Conservation (phyloP, 2,797 vertebrate genomes). For the Simalia tracyae region DNA sequence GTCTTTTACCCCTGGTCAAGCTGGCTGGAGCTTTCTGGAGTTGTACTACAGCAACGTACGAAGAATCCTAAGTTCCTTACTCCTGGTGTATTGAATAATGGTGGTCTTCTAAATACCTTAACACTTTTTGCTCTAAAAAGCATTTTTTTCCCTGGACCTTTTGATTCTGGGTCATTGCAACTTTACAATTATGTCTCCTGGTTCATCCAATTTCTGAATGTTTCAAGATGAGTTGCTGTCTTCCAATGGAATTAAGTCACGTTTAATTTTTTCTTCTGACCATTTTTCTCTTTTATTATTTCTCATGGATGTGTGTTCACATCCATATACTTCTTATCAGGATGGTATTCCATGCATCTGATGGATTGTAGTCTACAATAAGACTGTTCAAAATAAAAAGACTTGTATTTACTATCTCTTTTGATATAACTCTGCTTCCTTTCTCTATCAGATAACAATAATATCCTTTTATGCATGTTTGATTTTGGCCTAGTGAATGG, state of each 20-base stretch:
- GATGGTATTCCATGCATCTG: neutral
- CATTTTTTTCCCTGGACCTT: neutral
- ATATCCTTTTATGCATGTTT: neutral
- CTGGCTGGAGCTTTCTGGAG: neutral
- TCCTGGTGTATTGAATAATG: neutral
- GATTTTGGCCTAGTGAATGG: neutral
- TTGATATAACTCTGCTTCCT: neutral
- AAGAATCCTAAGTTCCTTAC: neutral
- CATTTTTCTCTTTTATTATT: neutral
- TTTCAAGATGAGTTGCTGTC: neutral
- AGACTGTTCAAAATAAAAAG: neutral
- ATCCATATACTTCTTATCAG: neutral
- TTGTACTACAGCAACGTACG: neutral
- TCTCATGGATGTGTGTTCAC: neutral
- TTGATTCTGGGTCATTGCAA: neutral
- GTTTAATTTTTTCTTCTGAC: neutral
- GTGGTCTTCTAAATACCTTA: neutral
- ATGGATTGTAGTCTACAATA: neutral
- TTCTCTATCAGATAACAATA: neutral
- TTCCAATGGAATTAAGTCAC: neutral
- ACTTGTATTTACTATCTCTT: neutral
- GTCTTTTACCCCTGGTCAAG: neutral
- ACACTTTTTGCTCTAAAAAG: neutral
- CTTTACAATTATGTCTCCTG: neutral
- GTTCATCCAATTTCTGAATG: neutral